Percentiles rank a stretch among this genome's conserved stretches.
These are phyloP conservation scores for Chaetodon trifasciatus DNA, from an alignment of 2,797 vertebrate species.

Conservation along the genomic window DNA sequence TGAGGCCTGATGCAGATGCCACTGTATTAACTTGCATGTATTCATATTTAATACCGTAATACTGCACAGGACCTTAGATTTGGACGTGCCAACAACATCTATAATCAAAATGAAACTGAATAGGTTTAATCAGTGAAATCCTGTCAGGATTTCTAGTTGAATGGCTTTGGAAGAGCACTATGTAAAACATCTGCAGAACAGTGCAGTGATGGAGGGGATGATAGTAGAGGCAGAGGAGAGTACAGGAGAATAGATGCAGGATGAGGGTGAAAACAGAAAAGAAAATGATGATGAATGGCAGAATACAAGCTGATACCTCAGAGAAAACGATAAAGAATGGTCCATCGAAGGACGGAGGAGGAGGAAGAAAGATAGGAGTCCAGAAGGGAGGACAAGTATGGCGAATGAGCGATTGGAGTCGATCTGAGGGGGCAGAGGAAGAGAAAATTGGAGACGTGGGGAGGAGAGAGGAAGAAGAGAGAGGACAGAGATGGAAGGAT, in stretches of 20 bases:
- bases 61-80: slow-evolving; percentile 3
- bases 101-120: neutral
- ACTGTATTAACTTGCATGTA: slow-evolving; percentile 32
- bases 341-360: slow-evolving; percentile 28
- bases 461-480: slow-evolving; percentile 47
- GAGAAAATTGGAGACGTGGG: slow-evolving; percentile 46
- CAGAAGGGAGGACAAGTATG: slow-evolving; percentile 64
- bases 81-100: neutral
- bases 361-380: slow-evolving; percentile 38
- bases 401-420: slow-evolving; percentile 66
- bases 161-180: slow-evolving; percentile 2
- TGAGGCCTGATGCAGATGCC: slow-evolving; percentile 34
- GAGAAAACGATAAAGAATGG: slow-evolving; percentile 65
- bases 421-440: slow-evolving; percentile 49
- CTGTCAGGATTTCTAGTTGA: neutral
- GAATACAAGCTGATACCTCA: slow-evolving; percentile 45
- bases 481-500: slow-evolving; percentile 59
- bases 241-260: slow-evolving; percentile 15
- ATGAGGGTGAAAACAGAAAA: slow-evolving; percentile 33
- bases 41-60: slow-evolving; percentile 11
- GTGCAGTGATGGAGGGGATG: neutral
- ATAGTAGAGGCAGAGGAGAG: neutral
- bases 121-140: slow-evolving; percentile 10
- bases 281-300: slow-evolving; percentile 62
- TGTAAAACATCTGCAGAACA: slow-evolving; percentile 22